Percentiles rank a stretch among this genome's conserved stretches.
Conservation (phyloP, 2,113 vertebrate genomes). For the Delphinus delphis region DNA sequence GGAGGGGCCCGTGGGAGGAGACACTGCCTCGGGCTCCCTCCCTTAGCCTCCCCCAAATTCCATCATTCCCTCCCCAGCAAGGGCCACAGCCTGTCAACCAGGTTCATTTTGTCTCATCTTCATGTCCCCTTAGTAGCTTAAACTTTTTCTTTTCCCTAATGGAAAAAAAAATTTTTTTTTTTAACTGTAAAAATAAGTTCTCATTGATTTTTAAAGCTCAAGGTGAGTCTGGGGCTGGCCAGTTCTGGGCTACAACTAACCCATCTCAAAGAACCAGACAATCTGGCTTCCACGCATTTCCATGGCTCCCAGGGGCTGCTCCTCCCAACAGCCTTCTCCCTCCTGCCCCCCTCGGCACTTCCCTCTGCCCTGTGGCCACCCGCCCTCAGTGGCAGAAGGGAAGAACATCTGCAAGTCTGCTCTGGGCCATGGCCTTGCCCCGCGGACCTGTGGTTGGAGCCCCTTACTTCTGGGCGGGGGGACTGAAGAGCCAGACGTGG, state of each 20-base stretch:
- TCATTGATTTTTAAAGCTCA: slow-evolving; percentile 16
- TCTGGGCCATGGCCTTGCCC: neutral
- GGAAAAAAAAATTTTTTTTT: neutral
- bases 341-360: neutral
- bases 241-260: neutral
- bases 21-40: neutral
- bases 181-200: neutral
- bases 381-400: neutral
- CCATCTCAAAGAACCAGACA: neutral
- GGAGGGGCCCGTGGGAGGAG: neutral
- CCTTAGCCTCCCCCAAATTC: neutral
- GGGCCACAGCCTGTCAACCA: neutral
- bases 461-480: neutral
- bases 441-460: neutral
- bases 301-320: neutral
- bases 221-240: neutral
- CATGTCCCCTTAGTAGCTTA: neutral
- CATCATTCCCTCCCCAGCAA: neutral
- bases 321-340: neutral
- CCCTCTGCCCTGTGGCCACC: neutral
- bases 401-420: neutral
- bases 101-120: neutral
- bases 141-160: slow-evolving; percentile 35
- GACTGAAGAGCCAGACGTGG: neutral
- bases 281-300: neutral